Evolutionary conservation across 2,113 vertebrate genomes (phyloP).

Genomic region (Alethe diademata): DNA sequence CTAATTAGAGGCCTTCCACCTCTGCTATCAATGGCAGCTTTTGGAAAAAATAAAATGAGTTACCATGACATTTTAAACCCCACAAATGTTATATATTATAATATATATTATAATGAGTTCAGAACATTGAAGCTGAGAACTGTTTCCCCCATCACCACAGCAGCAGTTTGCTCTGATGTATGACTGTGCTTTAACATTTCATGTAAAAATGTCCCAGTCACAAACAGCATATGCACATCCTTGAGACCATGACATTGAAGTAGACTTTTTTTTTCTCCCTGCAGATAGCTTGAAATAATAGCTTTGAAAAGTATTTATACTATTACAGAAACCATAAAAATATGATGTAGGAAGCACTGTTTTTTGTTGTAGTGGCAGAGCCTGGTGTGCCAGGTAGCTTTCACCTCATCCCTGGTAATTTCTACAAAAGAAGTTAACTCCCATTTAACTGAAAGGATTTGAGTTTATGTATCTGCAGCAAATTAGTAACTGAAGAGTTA

Average conservation of each 20-base stretch:
- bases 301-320: not conserved
- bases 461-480: not conserved
- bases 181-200: not conserved
- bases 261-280: not conserved
- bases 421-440: not conserved
- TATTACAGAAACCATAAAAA: not conserved
- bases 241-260: not conserved
- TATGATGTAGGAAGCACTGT: not conserved
- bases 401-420: not conserved
- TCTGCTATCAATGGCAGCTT: constrained; percentile 86
- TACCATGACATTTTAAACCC: not conserved
- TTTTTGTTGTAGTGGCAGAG: not conserved
- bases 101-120: not conserved
- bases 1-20: constrained; percentile 82
- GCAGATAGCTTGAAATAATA: not conserved
- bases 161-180: not conserved
- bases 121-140: not conserved
- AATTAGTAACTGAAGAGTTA: not conserved
- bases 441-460: not conserved
- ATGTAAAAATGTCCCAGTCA: not conserved
- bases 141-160: not conserved
- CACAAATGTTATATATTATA: not conserved
- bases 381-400: not conserved
- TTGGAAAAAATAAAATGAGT: constrained; percentile 24
- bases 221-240: not conserved